Evolutionary conservation across 2,888 invertebrate species (phyloP).

Genomic region (Harmothoe impar): DNA sequence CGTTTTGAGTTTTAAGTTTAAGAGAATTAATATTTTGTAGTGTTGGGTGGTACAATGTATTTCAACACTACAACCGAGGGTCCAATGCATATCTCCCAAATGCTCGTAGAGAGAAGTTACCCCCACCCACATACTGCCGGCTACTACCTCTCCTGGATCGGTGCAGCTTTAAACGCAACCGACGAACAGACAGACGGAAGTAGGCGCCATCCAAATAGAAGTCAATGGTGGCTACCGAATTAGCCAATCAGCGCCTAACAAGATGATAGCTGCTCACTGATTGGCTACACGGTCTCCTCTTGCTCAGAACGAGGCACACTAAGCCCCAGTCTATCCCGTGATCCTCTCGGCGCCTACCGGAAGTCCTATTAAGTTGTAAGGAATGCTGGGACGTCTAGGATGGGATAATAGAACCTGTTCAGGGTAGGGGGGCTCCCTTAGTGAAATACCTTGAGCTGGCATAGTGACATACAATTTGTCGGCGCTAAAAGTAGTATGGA

Average conservation of each 20-base stretch:
- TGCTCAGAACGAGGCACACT: constrained; percentile 4
- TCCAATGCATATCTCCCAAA: too few relatives aligned
- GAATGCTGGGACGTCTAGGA: neutral
- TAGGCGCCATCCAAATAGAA: neutral
- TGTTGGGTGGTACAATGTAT: too few relatives aligned
- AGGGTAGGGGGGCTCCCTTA: too few relatives aligned
- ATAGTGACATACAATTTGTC: too few relatives aligned
- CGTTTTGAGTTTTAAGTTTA: too few relatives aligned
- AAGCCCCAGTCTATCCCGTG: constrained; percentile 39
- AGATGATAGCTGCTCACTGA: constrained; percentile 29
- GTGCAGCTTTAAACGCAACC: neutral
- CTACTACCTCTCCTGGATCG: neutral
- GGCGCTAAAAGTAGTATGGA: too few relatives aligned
- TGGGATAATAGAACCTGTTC: too few relatives aligned
- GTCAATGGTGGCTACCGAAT: constrained; percentile 9
- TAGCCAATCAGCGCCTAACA: constrained; percentile 51
- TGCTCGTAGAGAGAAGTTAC: too few relatives aligned
- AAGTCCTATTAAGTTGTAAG: neutral
- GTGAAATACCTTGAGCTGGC: too few relatives aligned
- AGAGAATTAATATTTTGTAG: too few relatives aligned
- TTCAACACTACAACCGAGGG: too few relatives aligned
- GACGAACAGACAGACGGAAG: constrained; percentile 32
- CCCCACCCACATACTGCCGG: too few relatives aligned
- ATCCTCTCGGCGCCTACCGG: neutral
- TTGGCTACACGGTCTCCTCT: constrained; percentile 9